phyloP scores from a whole-genome alignment of 37 sponge, comb jelly and placozoan species.

The Ianthella basta region DNA sequence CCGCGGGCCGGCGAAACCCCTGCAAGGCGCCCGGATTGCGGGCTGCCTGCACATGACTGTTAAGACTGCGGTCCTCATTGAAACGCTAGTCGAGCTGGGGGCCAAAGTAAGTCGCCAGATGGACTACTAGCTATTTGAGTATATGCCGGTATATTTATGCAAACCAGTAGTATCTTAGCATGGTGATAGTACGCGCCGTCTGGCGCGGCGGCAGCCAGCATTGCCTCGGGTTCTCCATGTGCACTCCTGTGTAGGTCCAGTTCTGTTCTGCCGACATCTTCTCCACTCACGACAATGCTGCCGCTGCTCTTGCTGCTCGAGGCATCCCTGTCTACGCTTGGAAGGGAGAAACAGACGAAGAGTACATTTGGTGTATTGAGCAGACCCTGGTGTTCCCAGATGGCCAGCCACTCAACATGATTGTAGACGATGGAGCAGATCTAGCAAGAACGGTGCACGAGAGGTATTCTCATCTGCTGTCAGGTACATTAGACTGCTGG shows the following conservation, averaged over 20 bases:
- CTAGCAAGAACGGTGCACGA: slow-evolving; percentile 24
- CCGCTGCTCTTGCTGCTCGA: slow-evolving; percentile 60
- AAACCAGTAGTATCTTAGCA: no score
- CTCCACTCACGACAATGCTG: slow-evolving; percentile 70
- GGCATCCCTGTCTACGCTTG: slow-evolving; percentile 72
- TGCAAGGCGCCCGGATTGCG: slow-evolving; percentile 67
- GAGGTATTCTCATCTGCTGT: not conserved
- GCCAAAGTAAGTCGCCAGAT: slow-evolving; percentile 31
- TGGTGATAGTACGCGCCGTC: not conserved
- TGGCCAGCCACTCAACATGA: slow-evolving; percentile 43
- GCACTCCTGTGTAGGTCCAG: slow-evolving; percentile 72
- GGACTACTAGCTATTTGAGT: not conserved
- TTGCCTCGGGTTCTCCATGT: no score
- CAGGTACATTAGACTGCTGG: not conserved
- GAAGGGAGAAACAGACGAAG: slow-evolving; percentile 57
- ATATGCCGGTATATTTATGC: no score
- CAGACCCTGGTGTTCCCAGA: slow-evolving; percentile 93
- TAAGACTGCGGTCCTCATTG: slow-evolving; percentile 66
- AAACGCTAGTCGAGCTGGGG: slow-evolving; percentile 61
- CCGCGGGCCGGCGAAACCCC: slow-evolving; percentile 41
- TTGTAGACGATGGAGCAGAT: slow-evolving; percentile 51
- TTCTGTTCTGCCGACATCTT: slow-evolving; percentile 92
- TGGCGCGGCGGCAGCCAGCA: no score
- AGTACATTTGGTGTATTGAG: slow-evolving; percentile 67
- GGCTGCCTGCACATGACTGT: slow-evolving; percentile 74